These are phyloP conservation scores for Fregetta grallaria DNA, from an alignment of 2,113 vertebrate species.

Conservation along the genomic window DNA sequence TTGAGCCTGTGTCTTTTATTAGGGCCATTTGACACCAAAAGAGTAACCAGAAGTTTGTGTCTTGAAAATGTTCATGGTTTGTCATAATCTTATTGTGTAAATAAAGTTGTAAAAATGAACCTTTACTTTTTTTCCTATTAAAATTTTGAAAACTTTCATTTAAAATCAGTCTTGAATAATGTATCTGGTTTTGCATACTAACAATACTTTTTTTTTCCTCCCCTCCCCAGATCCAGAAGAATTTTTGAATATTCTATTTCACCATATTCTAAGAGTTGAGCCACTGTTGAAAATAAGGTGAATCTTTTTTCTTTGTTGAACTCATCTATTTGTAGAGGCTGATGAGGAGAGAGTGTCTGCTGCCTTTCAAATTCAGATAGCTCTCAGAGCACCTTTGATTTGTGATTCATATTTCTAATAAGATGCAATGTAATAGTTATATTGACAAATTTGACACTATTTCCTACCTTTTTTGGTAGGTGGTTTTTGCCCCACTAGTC, in stretches of 20 bases:
- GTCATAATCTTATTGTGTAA: neutral
- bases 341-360: neutral
- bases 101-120: neutral
- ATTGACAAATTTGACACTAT: neutral
- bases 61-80: neutral
- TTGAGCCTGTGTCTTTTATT: neutral
- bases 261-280: conserved; percentile 96
- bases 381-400: neutral
- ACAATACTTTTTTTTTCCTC: neutral
- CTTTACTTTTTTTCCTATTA: neutral
- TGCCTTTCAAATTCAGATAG: neutral
- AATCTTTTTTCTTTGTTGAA: neutral
- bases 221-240: conserved; percentile 89
- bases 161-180: neutral
- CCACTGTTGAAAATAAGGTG: conserved; percentile 95
- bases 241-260: conserved; percentile 97
- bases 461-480: neutral
- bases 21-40: neutral
- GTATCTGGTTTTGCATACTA: neutral
- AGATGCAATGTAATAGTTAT: neutral
- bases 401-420: neutral
- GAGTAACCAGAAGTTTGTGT: neutral
- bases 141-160: neutral
- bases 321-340: neutral
- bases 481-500: neutral